phyloP scores from a whole-genome alignment of 2,888 invertebrate species.

The Ferrisia virgata region DNA sequence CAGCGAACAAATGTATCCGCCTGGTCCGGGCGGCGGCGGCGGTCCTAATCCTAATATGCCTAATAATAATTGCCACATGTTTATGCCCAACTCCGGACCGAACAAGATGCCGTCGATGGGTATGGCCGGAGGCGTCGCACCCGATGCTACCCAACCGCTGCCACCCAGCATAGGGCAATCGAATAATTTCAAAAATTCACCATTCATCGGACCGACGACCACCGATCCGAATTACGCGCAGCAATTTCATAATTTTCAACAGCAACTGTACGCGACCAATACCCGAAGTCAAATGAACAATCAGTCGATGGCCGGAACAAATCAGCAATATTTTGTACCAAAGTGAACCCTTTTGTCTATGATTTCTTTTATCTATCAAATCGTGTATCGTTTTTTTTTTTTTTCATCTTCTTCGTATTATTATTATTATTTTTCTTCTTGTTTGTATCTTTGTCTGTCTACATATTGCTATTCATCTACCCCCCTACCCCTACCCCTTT shows the following conservation, averaged over 20 bases:
- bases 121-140: conserved; percentile 55
- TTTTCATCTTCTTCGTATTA: not conserved
- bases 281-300: conserved; percentile 58
- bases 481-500: not conserved
- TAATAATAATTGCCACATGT: conserved; percentile 40
- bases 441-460: not conserved
- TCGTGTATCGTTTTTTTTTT: not conserved
- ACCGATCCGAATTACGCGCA: conserved; percentile 90
- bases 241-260: conserved; percentile 94
- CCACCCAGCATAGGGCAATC: conserved; percentile 76
- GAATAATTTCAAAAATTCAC: conserved; percentile 64
- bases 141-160: conserved; percentile 65
- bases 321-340: conserved; percentile 45
- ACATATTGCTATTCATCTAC: not conserved
- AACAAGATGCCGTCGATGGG: conserved; percentile 54
- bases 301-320: conserved; percentile 37
- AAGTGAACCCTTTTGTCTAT: conserved; percentile 3
- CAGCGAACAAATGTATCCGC: conserved; percentile 42
- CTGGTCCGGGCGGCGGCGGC: not conserved
- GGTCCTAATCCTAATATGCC: conserved; percentile 35
- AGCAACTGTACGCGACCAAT: conserved; percentile 86
- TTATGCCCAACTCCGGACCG: conserved; percentile 52
- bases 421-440: not conserved
- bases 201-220: conserved; percentile 77
- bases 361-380: not conserved